Conservation (phyloP, 2,888 invertebrate species). For the Tortricodes alternella region DNA sequence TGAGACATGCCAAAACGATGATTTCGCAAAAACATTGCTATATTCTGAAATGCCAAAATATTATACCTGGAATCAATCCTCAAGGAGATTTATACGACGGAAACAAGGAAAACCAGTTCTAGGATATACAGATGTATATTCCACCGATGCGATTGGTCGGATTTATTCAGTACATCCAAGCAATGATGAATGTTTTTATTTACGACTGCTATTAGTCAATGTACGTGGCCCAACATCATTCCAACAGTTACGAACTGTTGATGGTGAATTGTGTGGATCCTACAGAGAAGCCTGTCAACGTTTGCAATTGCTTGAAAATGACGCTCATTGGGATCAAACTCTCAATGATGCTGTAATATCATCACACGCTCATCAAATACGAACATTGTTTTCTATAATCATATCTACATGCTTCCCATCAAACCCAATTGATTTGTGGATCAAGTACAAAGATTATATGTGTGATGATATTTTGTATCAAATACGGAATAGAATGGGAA, state of each 20-base stretch:
- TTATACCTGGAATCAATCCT: too few relatives aligned
- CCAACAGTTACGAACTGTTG: constrained; percentile 36
- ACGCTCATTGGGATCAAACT: constrained; percentile 9
- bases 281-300: constrained; percentile 41
- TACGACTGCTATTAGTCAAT: too few relatives aligned
- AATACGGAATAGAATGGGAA: constrained; percentile 25
- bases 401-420: constrained; percentile 43
- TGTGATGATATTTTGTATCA: constrained; percentile 44
- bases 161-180: too few relatives aligned
- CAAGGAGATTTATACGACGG: too few relatives aligned
- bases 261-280: constrained; percentile 38
- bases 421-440: constrained; percentile 40
- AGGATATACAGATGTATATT: too few relatives aligned
- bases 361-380: constrained; percentile 35
- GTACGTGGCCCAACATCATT: too few relatives aligned
- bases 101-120: too few relatives aligned
- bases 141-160: too few relatives aligned
- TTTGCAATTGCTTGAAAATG: constrained; percentile 38
- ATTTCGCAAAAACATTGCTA: too few relatives aligned
- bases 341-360: background rate
- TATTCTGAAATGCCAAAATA: too few relatives aligned
- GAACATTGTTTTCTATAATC: constrained; percentile 44
- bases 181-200: too few relatives aligned
- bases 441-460: constrained; percentile 45
- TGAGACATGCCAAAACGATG: too few relatives aligned